phyloP scores from a whole-genome alignment of 2,888 invertebrate genomes.

The Luperina nickerlii region DNA sequence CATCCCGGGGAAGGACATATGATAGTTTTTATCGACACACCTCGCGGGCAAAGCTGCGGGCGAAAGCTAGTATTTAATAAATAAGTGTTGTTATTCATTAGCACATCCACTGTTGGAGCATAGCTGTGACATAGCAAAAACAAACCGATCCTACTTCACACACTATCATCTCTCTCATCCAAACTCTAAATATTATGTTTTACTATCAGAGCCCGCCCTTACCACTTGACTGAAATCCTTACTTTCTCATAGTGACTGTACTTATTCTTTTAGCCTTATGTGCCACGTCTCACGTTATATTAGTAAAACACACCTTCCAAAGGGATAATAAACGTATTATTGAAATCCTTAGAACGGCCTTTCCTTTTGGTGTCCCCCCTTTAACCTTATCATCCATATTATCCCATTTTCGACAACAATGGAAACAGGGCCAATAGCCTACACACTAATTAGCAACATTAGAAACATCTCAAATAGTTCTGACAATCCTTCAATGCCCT shows the following conservation, averaged over 20 bases:
- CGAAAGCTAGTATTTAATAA: too few relatives aligned
- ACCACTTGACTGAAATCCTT: background rate
- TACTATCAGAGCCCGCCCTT: background rate
- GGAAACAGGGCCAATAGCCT: background rate
- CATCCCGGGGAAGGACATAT: too few relatives aligned
- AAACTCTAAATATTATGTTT: background rate
- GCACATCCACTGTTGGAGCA: background rate
- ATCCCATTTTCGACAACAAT: background rate
- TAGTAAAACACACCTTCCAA: background rate
- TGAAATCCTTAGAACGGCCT: too few relatives aligned
- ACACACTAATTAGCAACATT: background rate
- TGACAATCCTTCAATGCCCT: background rate
- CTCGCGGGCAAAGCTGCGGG: too few relatives aligned
- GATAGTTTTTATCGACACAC: too few relatives aligned
- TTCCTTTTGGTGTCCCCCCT: too few relatives aligned
- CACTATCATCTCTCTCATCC: too few relatives aligned
- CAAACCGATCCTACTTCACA: background rate
- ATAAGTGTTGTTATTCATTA: background rate
- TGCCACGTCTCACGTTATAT: background rate
- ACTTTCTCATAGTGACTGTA: background rate
- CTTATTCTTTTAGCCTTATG: background rate
- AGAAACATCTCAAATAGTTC: constrained; percentile 14
- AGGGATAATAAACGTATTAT: background rate
- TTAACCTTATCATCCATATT: background rate
- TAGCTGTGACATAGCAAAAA: background rate